Base-by-base conservation (phyloP, 2,797 vertebrate genomes). In the Alectoris magna region DNA sequence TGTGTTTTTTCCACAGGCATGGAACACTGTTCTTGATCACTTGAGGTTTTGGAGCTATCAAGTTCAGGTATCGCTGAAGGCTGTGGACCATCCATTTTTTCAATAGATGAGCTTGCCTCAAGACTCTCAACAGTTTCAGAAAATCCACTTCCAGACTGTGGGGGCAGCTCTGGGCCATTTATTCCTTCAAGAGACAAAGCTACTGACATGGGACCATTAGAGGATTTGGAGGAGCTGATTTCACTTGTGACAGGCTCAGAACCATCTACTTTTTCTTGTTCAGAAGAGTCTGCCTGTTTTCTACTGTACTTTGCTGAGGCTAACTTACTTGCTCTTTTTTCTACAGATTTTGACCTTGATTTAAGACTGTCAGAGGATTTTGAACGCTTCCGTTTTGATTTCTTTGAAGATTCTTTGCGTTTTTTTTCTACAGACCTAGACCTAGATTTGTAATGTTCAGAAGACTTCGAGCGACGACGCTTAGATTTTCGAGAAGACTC, bases 311-410 rank as follows among this genome's bases (percentile, higher is more conserved):
- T 97, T 26, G 67, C 67, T 2, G 97, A 97, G 14, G 97, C 86
- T 39, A 95, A 91, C 16, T 93, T 95, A 64, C 14, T 78, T 16
- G 89, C 94, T 43, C 69, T 88, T 90, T 91, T 95, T 79, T 96
- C 96, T 71, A 31, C 74, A 79, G 98, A 98, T 64, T 95, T 97
- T 71, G 97, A 98, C 95, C 97, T 84, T 73, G 96, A 96, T n/a
- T 94, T 95, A 44, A 92, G 23, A 3, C 91, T 97, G 59, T 98
- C 97, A 63, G 96, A 97, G 23, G 97, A 98, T 62, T 98, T 98
- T 19, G 97, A 98, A 51, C 97, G 97, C 68, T 97, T 98, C 80
- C 97, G 95, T 77, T 97, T 96, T 66, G 97, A 98, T 24, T 97
- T 97, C 90, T 97, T 96, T 6, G 97, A 98, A 87, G 97, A 97